Conservation (phyloP, 2,888 invertebrate species). For the Spatulosminthurus flaviceps region DNA sequence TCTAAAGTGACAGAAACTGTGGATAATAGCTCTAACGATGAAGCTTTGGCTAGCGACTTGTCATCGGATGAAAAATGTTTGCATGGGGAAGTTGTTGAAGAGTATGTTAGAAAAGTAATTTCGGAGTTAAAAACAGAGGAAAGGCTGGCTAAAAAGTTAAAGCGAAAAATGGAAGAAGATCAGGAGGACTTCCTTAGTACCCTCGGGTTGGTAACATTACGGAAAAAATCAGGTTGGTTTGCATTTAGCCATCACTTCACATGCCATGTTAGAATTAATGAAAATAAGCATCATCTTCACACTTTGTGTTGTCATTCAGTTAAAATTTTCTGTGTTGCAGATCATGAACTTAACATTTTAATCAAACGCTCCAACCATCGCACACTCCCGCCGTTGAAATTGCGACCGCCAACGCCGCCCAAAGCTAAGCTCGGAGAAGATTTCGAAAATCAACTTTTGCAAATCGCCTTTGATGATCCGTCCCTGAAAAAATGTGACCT, state of each 20-base stretch:
- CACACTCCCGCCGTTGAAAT: slow-evolving; percentile 56
- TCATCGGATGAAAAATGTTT: not conserved
- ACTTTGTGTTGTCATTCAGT: no score
- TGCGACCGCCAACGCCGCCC: slow-evolving; percentile 51
- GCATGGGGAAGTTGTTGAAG: not conserved
- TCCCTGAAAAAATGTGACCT: slow-evolving; percentile 49
- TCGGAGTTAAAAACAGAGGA: slow-evolving; percentile 52
- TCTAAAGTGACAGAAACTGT: no score
- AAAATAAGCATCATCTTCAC: no score
- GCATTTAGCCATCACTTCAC: no score
- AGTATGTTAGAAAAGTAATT: slow-evolving; percentile 54
- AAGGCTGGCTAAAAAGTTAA: slow-evolving; percentile 44
- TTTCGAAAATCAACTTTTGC: slow-evolving; percentile 54
- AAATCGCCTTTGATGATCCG: slow-evolving; percentile 59
- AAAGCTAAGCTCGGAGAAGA: slow-evolving; percentile 48
- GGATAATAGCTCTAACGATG: not conserved
- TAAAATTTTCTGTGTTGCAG: slow-evolving; percentile 41
- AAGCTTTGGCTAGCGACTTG: not conserved
- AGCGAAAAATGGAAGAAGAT: slow-evolving; percentile 43
- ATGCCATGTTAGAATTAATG: no score
- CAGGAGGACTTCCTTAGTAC: slow-evolving; percentile 55
- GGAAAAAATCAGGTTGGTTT: slow-evolving; percentile 55
- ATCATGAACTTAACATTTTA: slow-evolving; percentile 57
- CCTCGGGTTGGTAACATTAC: slow-evolving; percentile 55
- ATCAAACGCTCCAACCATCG: slow-evolving; percentile 56